Percentiles rank a stretch among this genome's conserved stretches.
phyloP scores from a whole-genome alignment of 2,888 invertebrate species.

The Crocallis elinguaria region DNA sequence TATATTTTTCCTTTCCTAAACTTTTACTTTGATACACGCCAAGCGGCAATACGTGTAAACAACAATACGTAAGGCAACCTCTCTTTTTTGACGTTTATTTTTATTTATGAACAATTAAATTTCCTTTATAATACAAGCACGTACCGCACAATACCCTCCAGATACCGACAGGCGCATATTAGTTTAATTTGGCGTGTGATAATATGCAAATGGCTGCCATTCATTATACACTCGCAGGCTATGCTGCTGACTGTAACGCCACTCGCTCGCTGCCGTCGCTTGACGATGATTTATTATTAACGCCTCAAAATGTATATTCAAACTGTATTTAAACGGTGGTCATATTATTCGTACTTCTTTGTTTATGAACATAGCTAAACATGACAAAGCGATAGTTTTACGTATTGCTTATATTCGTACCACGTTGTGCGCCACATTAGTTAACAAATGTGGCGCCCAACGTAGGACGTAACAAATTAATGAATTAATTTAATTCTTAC shows the following conservation, averaged over 20 bases:
- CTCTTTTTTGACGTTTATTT: background rate
- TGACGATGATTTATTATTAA: conserved; percentile 13
- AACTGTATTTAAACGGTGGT: too few species aligned
- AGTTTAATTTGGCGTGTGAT: conserved; percentile 67
- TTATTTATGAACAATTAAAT: conserved; percentile 1
- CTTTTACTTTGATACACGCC: too few species aligned
- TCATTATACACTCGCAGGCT: conserved; percentile 60
- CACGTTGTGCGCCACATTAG: background rate
- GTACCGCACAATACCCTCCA: conserved; percentile 15
- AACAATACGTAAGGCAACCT: too few species aligned
- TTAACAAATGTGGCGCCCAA: too few species aligned
- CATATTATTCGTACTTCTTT: too few species aligned
- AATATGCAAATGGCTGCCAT: conserved; percentile 68
- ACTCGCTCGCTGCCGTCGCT: conserved; percentile 15
- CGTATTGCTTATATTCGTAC: too few species aligned
- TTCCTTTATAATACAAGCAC: conserved; percentile 6
- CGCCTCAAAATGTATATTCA: background rate
- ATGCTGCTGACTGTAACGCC: conserved; percentile 41
- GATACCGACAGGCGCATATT: conserved; percentile 41
- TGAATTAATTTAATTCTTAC: too few species aligned
- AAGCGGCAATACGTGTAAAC: too few species aligned
- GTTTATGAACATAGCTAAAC: too few species aligned
- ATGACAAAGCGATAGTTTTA: too few species aligned
- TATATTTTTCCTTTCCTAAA: too few species aligned
- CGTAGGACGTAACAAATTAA: too few species aligned